Evolutionary conservation across 2,797 vertebrate genomes (phyloP).

Genomic region (Chelmon rostratus): DNA sequence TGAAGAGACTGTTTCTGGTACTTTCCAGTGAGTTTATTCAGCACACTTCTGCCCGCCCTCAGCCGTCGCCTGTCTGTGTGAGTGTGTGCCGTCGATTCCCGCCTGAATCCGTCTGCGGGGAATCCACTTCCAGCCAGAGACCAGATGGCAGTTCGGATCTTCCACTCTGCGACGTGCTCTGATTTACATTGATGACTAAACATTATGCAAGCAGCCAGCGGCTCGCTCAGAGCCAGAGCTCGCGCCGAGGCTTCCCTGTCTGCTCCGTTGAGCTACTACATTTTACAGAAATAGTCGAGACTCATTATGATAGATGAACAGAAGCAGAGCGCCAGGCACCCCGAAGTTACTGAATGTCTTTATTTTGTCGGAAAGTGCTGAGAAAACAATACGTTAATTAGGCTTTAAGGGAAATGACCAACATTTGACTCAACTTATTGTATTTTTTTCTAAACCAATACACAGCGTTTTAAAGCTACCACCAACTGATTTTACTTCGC

Average conservation of each 20-base stretch:
- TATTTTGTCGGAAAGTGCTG: not conserved
- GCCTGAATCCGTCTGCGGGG: not conserved
- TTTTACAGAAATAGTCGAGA: slow-evolving; percentile 1
- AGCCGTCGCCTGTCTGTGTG: not conserved
- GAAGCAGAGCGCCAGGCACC: too few relatives aligned
- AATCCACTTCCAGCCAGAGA: slow-evolving; percentile 26
- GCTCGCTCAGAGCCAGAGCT: slow-evolving; percentile 13
- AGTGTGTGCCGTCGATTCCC: slow-evolving; percentile 25
- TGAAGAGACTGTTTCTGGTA: too few relatives aligned
- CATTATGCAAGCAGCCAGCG: slow-evolving; percentile 35
- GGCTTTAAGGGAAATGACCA: not conserved
- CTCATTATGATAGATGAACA: not conserved
- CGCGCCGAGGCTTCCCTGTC: slow-evolving; percentile 6
- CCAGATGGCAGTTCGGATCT: slow-evolving; percentile 51
- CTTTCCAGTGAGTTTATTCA: too few relatives aligned
- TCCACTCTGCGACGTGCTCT: slow-evolving; percentile 24
- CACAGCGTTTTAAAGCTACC: not conserved
- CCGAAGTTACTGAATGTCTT: not conserved
- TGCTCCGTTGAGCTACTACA: not conserved
- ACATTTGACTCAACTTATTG: not conserved
- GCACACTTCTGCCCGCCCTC: too few relatives aligned
- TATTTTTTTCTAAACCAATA: not conserved
- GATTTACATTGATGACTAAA: slow-evolving; percentile 55
- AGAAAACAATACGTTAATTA: not conserved
- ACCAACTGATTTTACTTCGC: not conserved